Evolutionary conservation across 2,113 vertebrate species (phyloP), one percentile per base, ranked within the genome.

Genomic region (Eolophus roseicapilla): DNA sequence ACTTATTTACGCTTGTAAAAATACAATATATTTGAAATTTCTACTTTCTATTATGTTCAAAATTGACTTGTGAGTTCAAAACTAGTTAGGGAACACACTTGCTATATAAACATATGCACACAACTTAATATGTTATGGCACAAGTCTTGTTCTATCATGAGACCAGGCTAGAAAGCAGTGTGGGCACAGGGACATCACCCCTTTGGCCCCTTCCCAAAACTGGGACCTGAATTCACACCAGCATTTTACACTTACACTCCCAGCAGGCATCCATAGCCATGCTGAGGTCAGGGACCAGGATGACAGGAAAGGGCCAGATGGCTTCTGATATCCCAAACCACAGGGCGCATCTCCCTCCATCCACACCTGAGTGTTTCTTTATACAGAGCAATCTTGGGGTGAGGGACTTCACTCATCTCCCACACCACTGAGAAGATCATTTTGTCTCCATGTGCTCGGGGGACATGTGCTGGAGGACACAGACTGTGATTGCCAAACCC

Each of bases 181-280:
- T 25, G 24, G 4, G 15, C 17, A 41, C 0, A 5, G 14, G 5
- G 64, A 20, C 13, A 24, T 49, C 16, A 57, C 4, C 14, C 33
- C 31, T 87, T 67, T 27, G 18, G 79, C 10, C 10, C 8, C 23
- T 35, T 79, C 67, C 43, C 78, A 77, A 73, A 82, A 44, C 11
- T 4, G 0, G 25, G 33, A 76, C 44, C 63, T 55, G 57, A 82
- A 82, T 73, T 85, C 47, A 68, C 67, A 37, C 8, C 57, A 88
- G 18, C 8, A 39, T 47, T 71, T 89, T 46, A 60, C 6, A 29
- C 29, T 9, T 46, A 16, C 0, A 0, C 10, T 75, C 43, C 39
- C 35, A n/a, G 39, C 39, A 14, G 8, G 4, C 10, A 39, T 39
- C 33, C 2, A 10, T 9, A 41, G 8, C 14, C 0, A 0, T 52